Conservation (phyloP, 2,797 vertebrate species). For the Borostomias antarcticus region DNA sequence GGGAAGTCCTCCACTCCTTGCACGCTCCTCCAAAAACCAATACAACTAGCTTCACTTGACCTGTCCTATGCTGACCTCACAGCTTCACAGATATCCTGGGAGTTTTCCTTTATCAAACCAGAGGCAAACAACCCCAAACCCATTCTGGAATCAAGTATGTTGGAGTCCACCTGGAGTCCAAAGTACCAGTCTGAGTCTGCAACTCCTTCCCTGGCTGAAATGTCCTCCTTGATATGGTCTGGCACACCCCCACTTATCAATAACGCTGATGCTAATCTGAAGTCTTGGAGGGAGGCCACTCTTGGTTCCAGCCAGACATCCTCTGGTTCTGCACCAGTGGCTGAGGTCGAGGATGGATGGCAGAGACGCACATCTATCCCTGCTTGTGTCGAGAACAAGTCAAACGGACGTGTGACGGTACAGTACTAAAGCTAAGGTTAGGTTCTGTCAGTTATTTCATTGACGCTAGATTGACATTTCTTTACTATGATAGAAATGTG, state of each 20-base stretch:
- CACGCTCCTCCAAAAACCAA: conserved; percentile 47
- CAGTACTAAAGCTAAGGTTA: not conserved
- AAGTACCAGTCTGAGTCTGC: conserved; percentile 40
- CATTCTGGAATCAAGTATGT: conserved; percentile 56
- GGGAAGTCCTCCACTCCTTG: conserved; percentile 79
- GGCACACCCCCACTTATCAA: conserved; percentile 12
- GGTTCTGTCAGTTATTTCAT: not conserved
- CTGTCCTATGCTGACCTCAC: conserved; percentile 53
- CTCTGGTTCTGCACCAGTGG: not conserved
- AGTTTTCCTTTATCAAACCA: conserved; percentile 77
- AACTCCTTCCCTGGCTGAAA: conserved; percentile 40
- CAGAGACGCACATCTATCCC: conserved; percentile 9
- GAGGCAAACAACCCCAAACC: conserved; percentile 63
- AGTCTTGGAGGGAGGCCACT: conserved; percentile 30
- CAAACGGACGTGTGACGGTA: conserved; percentile 1
- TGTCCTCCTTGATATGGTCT: conserved; percentile 46
- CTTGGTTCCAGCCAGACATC: conserved; percentile 23
- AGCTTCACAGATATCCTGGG: conserved; percentile 69
- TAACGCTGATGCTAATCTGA: conserved; percentile 19
- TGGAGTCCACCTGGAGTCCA: conserved; percentile 69
- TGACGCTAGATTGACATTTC: not conserved
- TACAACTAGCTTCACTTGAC: conserved; percentile 51
- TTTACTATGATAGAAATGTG: too few relatives aligned
- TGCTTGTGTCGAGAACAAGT: not conserved
- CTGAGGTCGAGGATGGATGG: conserved; percentile 26